Percentiles rank a stretch among this genome's conserved stretches.
Evolutionary conservation across 2,797 vertebrate species (phyloP).

Genomic region (Monodelphis domestica): DNA sequence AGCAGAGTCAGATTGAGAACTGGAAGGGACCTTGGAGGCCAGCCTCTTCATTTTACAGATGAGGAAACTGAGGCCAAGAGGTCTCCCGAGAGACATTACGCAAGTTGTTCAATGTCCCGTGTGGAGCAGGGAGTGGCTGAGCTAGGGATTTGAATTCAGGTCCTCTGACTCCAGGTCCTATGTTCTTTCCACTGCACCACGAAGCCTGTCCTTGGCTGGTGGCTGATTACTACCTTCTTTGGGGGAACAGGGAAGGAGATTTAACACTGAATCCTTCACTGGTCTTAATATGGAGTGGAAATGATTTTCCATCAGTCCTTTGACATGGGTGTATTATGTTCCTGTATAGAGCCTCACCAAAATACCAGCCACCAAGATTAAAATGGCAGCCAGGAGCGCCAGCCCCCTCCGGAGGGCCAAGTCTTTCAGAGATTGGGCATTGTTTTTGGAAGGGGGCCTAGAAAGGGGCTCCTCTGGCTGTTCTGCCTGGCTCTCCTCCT

Average conservation of each 20-base stretch:
- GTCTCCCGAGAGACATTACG: neutral
- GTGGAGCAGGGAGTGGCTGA: neutral
- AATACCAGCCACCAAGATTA: conserved; percentile 59
- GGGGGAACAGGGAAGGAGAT: neutral
- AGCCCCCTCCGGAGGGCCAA: conserved; percentile 54
- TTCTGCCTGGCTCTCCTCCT: neutral
- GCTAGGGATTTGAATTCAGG: neutral
- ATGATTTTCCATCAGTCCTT: neutral
- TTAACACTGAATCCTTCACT: neutral
- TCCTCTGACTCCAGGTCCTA: neutral
- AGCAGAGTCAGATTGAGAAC: neutral
- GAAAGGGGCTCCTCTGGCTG: conserved; percentile 5
- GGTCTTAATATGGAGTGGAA: neutral
- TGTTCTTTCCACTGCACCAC: neutral
- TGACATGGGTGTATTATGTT: neutral
- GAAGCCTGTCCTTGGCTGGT: neutral
- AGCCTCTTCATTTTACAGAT: neutral
- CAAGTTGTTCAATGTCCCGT: neutral
- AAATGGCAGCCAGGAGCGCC: conserved; percentile 16
- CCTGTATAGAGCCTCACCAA: conserved; percentile 53
- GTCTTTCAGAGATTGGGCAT: neutral
- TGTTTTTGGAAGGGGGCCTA: accelerated
- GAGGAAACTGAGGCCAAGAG: neutral
- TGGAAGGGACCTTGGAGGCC: neutral
- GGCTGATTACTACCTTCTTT: neutral